Evolutionary conservation across 2,797 vertebrate species (phyloP).

Genomic region (Cetoscarus ocellatus): DNA sequence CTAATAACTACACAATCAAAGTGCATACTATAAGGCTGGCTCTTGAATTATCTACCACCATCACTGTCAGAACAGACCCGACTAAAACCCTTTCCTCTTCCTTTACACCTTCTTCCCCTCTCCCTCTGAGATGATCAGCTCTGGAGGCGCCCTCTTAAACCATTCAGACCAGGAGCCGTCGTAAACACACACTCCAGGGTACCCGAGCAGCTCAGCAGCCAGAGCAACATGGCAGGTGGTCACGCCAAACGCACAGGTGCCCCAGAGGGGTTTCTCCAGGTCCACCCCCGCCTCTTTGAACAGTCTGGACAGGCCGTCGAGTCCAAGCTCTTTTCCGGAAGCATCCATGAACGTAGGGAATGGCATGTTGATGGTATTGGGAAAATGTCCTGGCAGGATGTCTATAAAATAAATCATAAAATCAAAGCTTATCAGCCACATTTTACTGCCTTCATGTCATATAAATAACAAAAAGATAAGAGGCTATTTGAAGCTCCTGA

Average conservation of each 20-base stretch:
- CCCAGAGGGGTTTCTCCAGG: conserved; percentile 86
- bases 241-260: conserved; percentile 92
- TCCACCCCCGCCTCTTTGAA: conserved; percentile 89
- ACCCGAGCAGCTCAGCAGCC: conserved; percentile 91
- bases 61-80: too few relatives aligned
- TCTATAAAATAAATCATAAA: conserved; percentile 71
- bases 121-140: conserved; percentile 86
- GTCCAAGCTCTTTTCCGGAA: conserved; percentile 86
- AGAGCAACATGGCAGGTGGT: conserved; percentile 92
- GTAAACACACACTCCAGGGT: conserved; percentile 88
- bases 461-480: too few relatives aligned
- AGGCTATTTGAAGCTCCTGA: too few relatives aligned
- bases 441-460: background rate
- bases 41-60: background rate
- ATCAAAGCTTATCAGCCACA: background rate
- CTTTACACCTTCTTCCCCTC: conserved; percentile 70
- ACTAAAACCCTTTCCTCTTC: background rate
- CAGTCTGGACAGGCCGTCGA: conserved; percentile 84
- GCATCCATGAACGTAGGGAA: conserved; percentile 88
- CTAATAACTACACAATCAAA: background rate
- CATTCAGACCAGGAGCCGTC: conserved; percentile 97
- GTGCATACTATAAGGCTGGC: background rate
- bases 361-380: conserved; percentile 90
- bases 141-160: conserved; percentile 87
- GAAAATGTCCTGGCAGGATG: conserved; percentile 90